phyloP scores from a whole-genome alignment of 2,888 invertebrate genomes.

The Ptilodon capucinus region DNA sequence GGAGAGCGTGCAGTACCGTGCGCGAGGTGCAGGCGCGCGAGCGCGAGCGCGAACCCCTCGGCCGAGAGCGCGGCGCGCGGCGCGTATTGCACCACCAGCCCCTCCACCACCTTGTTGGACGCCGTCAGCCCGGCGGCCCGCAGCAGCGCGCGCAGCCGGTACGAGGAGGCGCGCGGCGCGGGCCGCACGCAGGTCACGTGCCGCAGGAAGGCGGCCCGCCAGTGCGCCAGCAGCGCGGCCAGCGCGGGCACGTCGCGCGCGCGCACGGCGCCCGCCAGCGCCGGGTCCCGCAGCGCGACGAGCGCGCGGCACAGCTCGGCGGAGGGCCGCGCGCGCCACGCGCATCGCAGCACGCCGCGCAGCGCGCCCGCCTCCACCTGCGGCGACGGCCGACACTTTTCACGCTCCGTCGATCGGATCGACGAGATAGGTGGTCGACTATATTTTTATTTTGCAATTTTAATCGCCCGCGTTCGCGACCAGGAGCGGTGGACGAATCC shows the following conservation, averaged over 20 bases:
- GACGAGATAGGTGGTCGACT: too few species aligned
- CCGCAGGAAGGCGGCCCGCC: constrained; percentile 35
- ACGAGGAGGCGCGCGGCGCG: constrained; percentile 41
- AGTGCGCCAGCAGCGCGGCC: constrained; percentile 80
- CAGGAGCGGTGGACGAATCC: too few species aligned
- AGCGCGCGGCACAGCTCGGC: constrained; percentile 86
- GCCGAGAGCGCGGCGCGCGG: constrained; percentile 81
- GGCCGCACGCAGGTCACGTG: constrained; percentile 57
- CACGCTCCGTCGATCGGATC: too few species aligned
- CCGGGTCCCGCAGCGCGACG: constrained; percentile 86
- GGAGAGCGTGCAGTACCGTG: constrained; percentile 44
- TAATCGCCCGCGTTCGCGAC: too few species aligned
- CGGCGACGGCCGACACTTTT: constrained; percentile 38
- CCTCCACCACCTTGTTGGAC: constrained; percentile 89
- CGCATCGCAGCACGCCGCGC: constrained; percentile 32
- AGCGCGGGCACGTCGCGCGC: constrained; percentile 83
- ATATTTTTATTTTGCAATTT: too few species aligned
- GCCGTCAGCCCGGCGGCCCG: constrained; percentile 84
- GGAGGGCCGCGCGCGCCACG: constrained; percentile 77
- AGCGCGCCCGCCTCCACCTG: constrained; percentile 28
- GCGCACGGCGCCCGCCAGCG: constrained; percentile 84
- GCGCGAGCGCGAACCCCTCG: constrained; percentile 85
- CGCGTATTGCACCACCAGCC: constrained; percentile 86
- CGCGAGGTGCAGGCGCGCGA: constrained; percentile 58
- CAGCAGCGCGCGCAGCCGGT: constrained; percentile 84